Evolutionary conservation across 2,797 vertebrate genomes (phyloP).

Genomic region (Salmo trutta): DNA sequence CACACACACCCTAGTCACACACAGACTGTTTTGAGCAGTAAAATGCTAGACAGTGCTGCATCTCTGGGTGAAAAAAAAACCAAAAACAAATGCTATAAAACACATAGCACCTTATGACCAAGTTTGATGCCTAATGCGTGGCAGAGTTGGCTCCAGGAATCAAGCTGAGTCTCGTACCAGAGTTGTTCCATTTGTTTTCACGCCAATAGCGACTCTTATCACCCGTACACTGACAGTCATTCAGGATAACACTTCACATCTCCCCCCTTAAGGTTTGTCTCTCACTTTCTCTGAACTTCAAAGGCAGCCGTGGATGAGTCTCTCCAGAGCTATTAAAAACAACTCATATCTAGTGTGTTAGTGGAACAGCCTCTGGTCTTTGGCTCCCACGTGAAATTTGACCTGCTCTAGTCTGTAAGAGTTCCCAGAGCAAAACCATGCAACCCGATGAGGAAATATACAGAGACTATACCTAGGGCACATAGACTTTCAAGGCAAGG

Average conservation of each 20-base stretch:
- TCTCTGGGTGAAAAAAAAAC: slow-evolving; percentile 24
- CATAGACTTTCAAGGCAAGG: background rate
- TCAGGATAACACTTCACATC: slow-evolving; percentile 24
- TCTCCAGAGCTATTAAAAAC: slow-evolving; percentile 32
- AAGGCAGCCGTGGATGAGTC: slow-evolving; percentile 14
- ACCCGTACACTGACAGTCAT: slow-evolving; percentile 28
- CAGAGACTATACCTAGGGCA: background rate
- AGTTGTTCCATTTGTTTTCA: slow-evolving; percentile 50
- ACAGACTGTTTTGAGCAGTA: slow-evolving; percentile 21
- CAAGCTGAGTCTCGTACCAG: slow-evolving; percentile 14
- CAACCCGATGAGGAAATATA: background rate
- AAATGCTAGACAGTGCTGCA: slow-evolving; percentile 36
- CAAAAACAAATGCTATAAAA: slow-evolving; percentile 25
- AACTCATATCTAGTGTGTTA: slow-evolving; percentile 17
- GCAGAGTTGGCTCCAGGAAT: slow-evolving; percentile 38
- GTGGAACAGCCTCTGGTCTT: background rate
- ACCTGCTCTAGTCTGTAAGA: background rate
- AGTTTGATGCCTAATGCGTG: slow-evolving; percentile 29
- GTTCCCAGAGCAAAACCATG: no score
- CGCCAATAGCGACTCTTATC: slow-evolving; percentile 40
- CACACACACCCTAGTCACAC: slow-evolving; percentile 29
- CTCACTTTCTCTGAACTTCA: slow-evolving; percentile 36
- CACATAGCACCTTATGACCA: slow-evolving; percentile 24
- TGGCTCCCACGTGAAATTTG: background rate
- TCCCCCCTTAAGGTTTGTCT: slow-evolving; percentile 3